Base-by-base conservation (phyloP, 1,140 invertebrate species). In the Bombus sibiricus region DNA sequence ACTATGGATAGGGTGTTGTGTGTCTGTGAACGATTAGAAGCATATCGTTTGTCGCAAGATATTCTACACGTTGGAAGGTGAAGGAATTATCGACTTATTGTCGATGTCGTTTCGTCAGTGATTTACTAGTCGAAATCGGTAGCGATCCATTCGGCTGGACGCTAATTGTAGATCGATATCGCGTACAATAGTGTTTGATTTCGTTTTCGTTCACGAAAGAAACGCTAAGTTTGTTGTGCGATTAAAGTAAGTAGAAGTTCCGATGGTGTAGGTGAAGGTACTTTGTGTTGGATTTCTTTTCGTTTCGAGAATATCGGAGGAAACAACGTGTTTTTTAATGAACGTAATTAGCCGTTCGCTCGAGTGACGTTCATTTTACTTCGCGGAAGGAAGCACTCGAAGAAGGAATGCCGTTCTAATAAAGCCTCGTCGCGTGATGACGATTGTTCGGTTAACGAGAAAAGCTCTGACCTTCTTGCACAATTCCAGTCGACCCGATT, bases 381-480 rank as follows among this genome's bases (percentile, higher is more conserved):
- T 15, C 18, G 25, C 32, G 43, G 13, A 43, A 32, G 71, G 13
- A 73, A 41, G 39, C 39, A n/a, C 18, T 25, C 39, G 47, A 53
- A 37, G 37, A 77, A 25, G 76, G 39, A 66, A 43, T 66, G 59
- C 32, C 62, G 77, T 74, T 64, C 32, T 15, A 47, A 74, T 71
- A 59, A 71, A 84, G 25, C 3, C 28, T 18, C 28, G 37, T 62
- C 32, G 32, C 39, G 68, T 34, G 37, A 79, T n/a, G 53, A 59
- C 22, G 53, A 84, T 84, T 25, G 68, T 43, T 43, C 47, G 37
- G n/a, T n/a, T n/a, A 47, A 79, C 81, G 59, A 66, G 72, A 47
- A 76, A 83, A 75, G 72, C 37, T 71, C 39, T 32, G 83, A 79
- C 75, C 53, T 84, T 57, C 66, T 84, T 28, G 47, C n/a, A 25